Percentiles rank a stretch among this genome's conserved stretches.
phyloP scores from a whole-genome alignment of 2,888 invertebrate genomes.

The Coelinius sp. region DNA sequence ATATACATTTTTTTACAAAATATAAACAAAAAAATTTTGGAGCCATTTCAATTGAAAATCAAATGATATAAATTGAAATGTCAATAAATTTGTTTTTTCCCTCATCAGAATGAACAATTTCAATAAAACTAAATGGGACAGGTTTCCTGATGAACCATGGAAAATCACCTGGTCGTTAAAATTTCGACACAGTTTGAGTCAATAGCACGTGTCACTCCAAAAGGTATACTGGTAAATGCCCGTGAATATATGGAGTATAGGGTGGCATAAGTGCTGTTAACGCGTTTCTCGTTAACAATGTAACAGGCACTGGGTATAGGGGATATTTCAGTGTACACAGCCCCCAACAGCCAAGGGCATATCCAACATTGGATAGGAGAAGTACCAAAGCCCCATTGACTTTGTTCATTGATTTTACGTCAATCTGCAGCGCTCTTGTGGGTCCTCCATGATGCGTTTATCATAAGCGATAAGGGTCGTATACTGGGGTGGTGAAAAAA shows the following conservation, averaged over 20 bases:
- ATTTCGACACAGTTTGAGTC: not conserved
- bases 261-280: slow-evolving; percentile 37
- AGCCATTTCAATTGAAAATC: not conserved
- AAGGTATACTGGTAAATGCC: not conserved
- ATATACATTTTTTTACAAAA: slow-evolving; percentile 42
- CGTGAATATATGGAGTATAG: not conserved
- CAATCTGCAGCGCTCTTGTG: slow-evolving; percentile 67
- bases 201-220: slow-evolving; percentile 24
- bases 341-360: slow-evolving; percentile 31
- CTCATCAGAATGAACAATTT: too few species aligned
- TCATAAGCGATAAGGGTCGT: slow-evolving; percentile 65
- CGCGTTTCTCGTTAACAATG: slow-evolving; percentile 40
- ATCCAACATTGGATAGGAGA: slow-evolving; percentile 37
- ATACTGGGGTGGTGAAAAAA: not conserved
- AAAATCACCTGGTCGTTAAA: not conserved
- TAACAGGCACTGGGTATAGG: slow-evolving; percentile 29
- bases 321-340: slow-evolving; percentile 14
- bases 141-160: too few species aligned
- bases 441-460: slow-evolving; percentile 69
- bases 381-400: slow-evolving; percentile 65
- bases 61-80: not conserved
- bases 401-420: slow-evolving; percentile 71
- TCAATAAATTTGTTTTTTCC: too few species aligned
- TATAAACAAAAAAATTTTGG: slow-evolving; percentile 51
- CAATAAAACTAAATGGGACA: not conserved